A percentile compares a stretch with the other conserved stretches of the same genome.
Evolutionary conservation across 2,888 invertebrate genomes (phyloP).

Genomic region (Nezara viridula): DNA sequence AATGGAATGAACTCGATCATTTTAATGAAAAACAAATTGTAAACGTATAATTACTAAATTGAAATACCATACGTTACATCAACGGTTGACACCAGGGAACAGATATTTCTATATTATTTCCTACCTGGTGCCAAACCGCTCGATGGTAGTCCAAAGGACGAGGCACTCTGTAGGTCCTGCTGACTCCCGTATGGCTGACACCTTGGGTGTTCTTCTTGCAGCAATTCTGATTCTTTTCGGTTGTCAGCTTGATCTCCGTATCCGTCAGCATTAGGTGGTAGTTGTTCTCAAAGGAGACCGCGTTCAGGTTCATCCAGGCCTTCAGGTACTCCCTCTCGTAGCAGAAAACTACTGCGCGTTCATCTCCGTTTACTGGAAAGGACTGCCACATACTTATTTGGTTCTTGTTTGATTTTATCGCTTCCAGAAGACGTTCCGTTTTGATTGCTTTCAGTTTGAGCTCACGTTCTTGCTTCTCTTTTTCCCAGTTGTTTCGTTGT

Average conservation of each 20-base stretch:
- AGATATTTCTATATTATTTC: background rate
- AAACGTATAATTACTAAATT: background rate
- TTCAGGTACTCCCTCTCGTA: constrained; percentile 18
- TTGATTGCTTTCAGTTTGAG: background rate
- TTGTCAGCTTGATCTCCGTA: constrained; percentile 15
- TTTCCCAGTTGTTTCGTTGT: background rate
- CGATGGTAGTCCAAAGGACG: background rate
- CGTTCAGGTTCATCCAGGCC: constrained; percentile 24
- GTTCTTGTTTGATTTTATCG: background rate
- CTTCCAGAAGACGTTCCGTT: constrained; percentile 18
- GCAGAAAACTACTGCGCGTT: constrained; percentile 19
- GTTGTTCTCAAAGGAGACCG: constrained; percentile 19
- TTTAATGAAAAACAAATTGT: background rate
- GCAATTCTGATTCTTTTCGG: constrained; percentile 3
- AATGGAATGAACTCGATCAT: background rate
- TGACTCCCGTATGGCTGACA: background rate
- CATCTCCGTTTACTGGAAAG: background rate
- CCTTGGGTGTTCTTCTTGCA: constrained; percentile 9
- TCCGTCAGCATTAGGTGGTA: background rate
- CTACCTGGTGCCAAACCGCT: constrained; percentile 35
- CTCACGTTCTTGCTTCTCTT: constrained; percentile 4
- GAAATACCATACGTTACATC: background rate
- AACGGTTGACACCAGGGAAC: background rate
- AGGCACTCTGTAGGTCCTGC: constrained; percentile 6
- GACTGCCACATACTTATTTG: constrained; percentile 45